Base-by-base conservation (phyloP, 2,797 vertebrate genomes). In the Ceryle rudis region DNA sequence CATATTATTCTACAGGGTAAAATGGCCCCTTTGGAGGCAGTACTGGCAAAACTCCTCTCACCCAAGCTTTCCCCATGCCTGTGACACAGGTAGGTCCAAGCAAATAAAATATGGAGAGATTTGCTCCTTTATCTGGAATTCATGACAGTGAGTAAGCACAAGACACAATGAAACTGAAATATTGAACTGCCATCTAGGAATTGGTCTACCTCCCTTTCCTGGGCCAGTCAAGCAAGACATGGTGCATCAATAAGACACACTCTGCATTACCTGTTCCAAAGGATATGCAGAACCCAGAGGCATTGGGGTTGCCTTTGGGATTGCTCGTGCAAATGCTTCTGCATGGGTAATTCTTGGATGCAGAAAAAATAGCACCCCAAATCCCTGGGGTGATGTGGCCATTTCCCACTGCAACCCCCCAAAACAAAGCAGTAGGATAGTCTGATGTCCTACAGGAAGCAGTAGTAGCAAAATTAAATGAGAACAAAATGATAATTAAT, bases 201-300 rank as follows among this genome's bases (percentile, higher is more conserved):
- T 16, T 18, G 9, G 3, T 60, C 28, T 51, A n/a, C 8, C 6
- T 39, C 31, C 11, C 10, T 61, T 14, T 46, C n/a, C 21, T 20
- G n/a, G 14, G 46, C 19, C 35, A 55, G 7, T n/a, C 46, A 70
- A 82, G 41, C 23, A 83, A 80, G 39, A 64, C 7, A 10, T 0
- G 0, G 12, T 42, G 28, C 31, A 58, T 52, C 46, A 29, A 28
- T 0, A 2, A 84, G n/a, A n/a, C 31, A 54, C 2, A 1, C 4
- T n/a, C 54, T 66, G 31, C 8, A n/a, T 28, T 20, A 64, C 28
- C 18, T 44, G 9, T 70, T 66, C 35, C 35, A 49, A 51, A 28
- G 47, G 61, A 64, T 10, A 16, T 1, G 19, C 4, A 66, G 51
- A 69, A 16, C 7, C 46, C 62, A 81, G 54, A 51, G 39, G 41